Percentiles rank a stretch among this genome's conserved stretches.
These are phyloP conservation scores for Ruditapes philippinarum DNA, from an alignment of 1,140 invertebrate species.

Conservation along the genomic window DNA sequence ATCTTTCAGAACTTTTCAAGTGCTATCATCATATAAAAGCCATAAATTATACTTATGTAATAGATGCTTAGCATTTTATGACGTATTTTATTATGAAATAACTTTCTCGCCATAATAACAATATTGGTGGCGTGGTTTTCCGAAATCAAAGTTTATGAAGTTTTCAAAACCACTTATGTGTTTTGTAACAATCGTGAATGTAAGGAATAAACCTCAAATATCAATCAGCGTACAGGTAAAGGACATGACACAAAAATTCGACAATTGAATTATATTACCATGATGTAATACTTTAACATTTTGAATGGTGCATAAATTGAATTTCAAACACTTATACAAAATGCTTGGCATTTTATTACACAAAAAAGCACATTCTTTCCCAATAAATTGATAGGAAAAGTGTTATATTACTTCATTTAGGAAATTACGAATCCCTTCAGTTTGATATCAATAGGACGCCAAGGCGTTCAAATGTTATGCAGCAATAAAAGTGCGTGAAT, in stretches of 20 bases:
- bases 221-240: too few relatives aligned
- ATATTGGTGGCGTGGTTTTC: too few relatives aligned
- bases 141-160: too few relatives aligned
- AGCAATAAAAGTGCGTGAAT: background rate
- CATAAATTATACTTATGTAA: too few relatives aligned
- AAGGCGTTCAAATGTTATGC: background rate
- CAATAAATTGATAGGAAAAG: background rate
- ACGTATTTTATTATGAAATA: too few relatives aligned
- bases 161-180: too few relatives aligned
- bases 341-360: background rate
- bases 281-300: conserved; percentile 1
- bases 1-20: too few relatives aligned
- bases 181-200: too few relatives aligned
- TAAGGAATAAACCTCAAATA: too few relatives aligned
- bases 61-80: too few relatives aligned
- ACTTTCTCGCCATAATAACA: too few relatives aligned
- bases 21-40: too few relatives aligned
- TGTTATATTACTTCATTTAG: conserved; percentile 3
- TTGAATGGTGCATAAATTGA: background rate
- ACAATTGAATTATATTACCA: background rate
- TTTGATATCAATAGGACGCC: background rate
- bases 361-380: background rate
- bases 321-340: background rate
- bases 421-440: background rate
- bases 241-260: background rate